Conservation (phyloP, 2,888 invertebrate genomes). For the Volucella bombylans region DNA sequence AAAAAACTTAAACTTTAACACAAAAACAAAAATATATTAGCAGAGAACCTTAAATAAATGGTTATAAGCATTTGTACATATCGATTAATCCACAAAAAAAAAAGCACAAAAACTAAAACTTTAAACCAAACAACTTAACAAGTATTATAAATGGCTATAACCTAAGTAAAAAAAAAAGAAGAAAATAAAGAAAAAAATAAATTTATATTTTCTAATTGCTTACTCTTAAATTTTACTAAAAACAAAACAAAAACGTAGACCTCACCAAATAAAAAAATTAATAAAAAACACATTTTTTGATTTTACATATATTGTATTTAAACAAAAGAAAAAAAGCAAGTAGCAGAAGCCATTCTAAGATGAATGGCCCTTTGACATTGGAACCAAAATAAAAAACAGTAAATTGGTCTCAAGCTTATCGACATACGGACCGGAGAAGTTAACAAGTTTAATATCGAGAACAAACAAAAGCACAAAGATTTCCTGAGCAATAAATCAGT, state of each 20-base stretch:
- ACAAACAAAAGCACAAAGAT: constrained; percentile 28
- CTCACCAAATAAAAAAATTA: constrained; percentile 44
- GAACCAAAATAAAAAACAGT: constrained; percentile 24
- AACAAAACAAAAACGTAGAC: constrained; percentile 46
- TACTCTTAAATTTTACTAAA: constrained; percentile 61
- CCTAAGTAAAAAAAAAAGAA: constrained; percentile 53
- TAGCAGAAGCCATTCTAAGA: constrained; percentile 29
- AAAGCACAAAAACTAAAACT: constrained; percentile 24
- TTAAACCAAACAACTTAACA: constrained; percentile 54
- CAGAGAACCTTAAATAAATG: constrained; percentile 48
- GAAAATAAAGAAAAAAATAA: constrained; percentile 64
- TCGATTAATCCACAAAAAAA: constrained; percentile 56
- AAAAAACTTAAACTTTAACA: neutral
- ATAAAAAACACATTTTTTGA: constrained; percentile 36
- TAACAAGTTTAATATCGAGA: constrained; percentile 32
- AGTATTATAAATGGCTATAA: constrained; percentile 68
- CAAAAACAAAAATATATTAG: constrained; percentile 34
- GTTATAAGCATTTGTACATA: constrained; percentile 71
- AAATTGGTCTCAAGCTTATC: constrained; percentile 38
- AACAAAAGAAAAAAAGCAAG: constrained; percentile 32
- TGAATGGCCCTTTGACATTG: constrained; percentile 34
- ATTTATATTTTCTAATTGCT: constrained; percentile 77
- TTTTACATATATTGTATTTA: constrained; percentile 51
- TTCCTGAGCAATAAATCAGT: constrained; percentile 63
- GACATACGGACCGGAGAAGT: constrained; percentile 64